A percentile compares a stretch with the other conserved stretches of the same genome.
These are phyloP conservation scores for Drosophila kokeensis DNA, from an alignment of 2,888 invertebrate species.

Conservation along the genomic window DNA sequence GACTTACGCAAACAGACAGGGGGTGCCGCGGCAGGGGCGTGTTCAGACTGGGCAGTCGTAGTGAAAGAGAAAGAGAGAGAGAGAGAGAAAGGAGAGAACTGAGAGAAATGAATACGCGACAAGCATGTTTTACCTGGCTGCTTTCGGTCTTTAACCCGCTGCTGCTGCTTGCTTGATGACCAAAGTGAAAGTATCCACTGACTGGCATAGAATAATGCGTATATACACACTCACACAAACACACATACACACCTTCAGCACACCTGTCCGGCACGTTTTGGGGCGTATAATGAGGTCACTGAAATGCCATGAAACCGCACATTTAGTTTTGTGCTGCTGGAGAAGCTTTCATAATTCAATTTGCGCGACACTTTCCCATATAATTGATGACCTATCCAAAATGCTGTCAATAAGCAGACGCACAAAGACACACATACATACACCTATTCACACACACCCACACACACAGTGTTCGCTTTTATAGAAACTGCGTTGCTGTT, in stretches of 20 bases:
- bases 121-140: constrained; percentile 20
- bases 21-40: neutral
- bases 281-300: constrained; percentile 63
- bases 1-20: constrained; percentile 50
- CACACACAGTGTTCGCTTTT: neutral
- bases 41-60: constrained; percentile 20
- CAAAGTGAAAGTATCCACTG: constrained; percentile 44
- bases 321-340: constrained; percentile 14
- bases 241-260: constrained; percentile 1
- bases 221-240: constrained; percentile 15
- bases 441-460: neutral
- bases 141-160: constrained; percentile 55
- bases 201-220: constrained; percentile 40
- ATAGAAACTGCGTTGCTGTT: constrained; percentile 11
- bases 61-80: constrained; percentile 6
- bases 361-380: constrained; percentile 61
- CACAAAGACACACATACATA: neutral
- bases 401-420: constrained; percentile 41
- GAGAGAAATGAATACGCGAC: constrained; percentile 46
- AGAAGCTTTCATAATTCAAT: constrained; percentile 63
- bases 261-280: constrained; percentile 21
- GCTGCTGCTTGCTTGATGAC: constrained; percentile 15
- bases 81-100: constrained; percentile 5
- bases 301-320: constrained; percentile 31
- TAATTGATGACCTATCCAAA: constrained; percentile 48